These are phyloP conservation scores for Platanista minor DNA, from an alignment of 2,113 vertebrate species.

Conservation along the genomic window DNA sequence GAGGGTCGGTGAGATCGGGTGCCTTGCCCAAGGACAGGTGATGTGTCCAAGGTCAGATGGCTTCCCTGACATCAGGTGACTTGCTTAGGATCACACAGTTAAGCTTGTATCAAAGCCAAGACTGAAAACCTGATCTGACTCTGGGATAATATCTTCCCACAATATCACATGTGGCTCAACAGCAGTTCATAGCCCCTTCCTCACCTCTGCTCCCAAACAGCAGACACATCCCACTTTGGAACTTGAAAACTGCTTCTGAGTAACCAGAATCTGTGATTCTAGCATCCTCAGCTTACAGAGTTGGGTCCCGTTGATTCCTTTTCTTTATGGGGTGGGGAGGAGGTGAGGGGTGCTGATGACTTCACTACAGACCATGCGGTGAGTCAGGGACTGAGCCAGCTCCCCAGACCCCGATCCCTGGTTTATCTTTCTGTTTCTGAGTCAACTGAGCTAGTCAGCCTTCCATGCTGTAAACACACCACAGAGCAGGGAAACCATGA, in stretches of 20 bases:
- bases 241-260: neutral
- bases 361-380: neutral
- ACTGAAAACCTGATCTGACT: neutral
- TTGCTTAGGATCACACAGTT: neutral
- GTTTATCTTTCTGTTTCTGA: constrained; percentile 38
- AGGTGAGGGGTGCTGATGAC: neutral
- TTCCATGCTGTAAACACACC: constrained; percentile 12
- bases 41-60: neutral
- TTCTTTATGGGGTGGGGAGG: neutral
- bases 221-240: neutral
- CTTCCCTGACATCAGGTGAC: neutral
- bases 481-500: constrained; percentile 18
- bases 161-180: neutral
- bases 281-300: neutral
- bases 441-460: constrained; percentile 20
- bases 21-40: neutral
- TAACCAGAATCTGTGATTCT: neutral
- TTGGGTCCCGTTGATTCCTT: neutral
- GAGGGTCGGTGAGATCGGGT: neutral
- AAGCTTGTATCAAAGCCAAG: neutral
- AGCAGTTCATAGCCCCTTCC: neutral
- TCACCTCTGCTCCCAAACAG: neutral
- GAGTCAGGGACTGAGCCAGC: constrained; percentile 22
- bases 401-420: neutral
- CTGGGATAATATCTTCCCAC: neutral